Evolutionary conservation across 2,888 invertebrate genomes (phyloP), one percentile per base, ranked within the genome.

Genomic region (Gisinianus flammeolus): DNA sequence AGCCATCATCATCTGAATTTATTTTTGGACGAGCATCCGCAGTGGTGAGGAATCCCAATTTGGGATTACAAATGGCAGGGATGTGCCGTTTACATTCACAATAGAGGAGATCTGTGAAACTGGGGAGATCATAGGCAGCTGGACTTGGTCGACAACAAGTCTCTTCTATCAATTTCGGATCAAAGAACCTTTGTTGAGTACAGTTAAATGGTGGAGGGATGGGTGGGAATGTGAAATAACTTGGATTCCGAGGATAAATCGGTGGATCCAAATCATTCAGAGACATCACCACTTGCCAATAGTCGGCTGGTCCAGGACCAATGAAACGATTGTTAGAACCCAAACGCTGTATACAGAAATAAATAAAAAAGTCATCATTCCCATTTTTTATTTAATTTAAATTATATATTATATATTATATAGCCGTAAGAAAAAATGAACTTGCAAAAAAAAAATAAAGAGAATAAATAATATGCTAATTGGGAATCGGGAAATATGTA

Each of bases 21-120:
- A 19, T 30, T 31, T 72, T 56, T 12, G 72, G 74, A 16, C 81
- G 76, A 28, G 78, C 78, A 5, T 54, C 66, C 3, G 82, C 71
- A 1, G 82, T 81, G 19, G 80, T 79, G 4, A 84, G 74, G 67
- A 84, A 84, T 52, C 83, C 83, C 24, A 83, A 28, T 75, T 81
- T 83, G 3, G 81, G 83, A 80, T 84, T 84, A 35, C 28, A 62
- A 70, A 82, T 54, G 0, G 82, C 82, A 4, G 82, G 79, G n/a
- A 24, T 19, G 35, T 83, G 77, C 44, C 70, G 62, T 22, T 58
- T 64, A 30, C 79, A 54, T 22, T 62, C 30, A 24, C 58, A 62
- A 1, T 33, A 3, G 54, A 83, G 30, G 22, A 80, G 76, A 28
- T 84, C 83, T 10, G 83, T 79, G 33, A 84, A 82, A 35, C 83